Evolutionary conservation across 2,888 invertebrate species (phyloP).

Genomic region (Pediacus dermestoides): DNA sequence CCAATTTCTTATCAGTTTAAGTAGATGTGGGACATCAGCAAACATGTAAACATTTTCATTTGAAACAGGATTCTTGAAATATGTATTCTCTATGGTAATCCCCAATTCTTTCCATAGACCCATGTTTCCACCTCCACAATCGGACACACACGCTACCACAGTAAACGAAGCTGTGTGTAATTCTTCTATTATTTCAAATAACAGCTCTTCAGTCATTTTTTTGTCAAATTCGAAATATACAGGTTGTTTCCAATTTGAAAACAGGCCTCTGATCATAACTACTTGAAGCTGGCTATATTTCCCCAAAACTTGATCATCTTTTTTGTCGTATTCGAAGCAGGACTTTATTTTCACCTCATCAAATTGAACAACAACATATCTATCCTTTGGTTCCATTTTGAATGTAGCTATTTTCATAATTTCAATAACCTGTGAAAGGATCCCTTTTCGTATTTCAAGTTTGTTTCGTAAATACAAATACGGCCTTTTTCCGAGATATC

Average conservation of each 20-base stretch:
- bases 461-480: slow-evolving; percentile 14
- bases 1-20: slow-evolving; percentile 17
- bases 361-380: slow-evolving; percentile 7
- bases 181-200: slow-evolving; percentile 16
- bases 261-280: slow-evolving; percentile 16
- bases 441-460: slow-evolving; percentile 13
- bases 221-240: slow-evolving; percentile 19
- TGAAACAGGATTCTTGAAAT: slow-evolving; percentile 19
- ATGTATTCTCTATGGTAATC: slow-evolving; percentile 14
- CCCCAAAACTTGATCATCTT: slow-evolving; percentile 12
- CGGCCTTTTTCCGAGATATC: slow-evolving; percentile 12
- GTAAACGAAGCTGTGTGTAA: slow-evolving; percentile 15
- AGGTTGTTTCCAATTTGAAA: slow-evolving; percentile 24
- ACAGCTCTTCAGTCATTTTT: slow-evolving; percentile 22
- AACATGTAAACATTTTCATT: slow-evolving; percentile 18
- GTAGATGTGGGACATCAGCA: slow-evolving; percentile 32
- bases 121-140: slow-evolving; percentile 26
- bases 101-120: slow-evolving; percentile 24
- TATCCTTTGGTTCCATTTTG: slow-evolving; percentile 9
- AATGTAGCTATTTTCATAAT: slow-evolving; percentile 9
- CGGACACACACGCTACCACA: slow-evolving; percentile 27
- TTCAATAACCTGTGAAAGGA: slow-evolving; percentile 10
- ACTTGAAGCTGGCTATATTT: slow-evolving; percentile 14
- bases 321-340: slow-evolving; percentile 13
- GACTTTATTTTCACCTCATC: slow-evolving; percentile 11